phyloP scores from a whole-genome alignment of 2,113 vertebrate species.

The Seriola rivoliana region DNA sequence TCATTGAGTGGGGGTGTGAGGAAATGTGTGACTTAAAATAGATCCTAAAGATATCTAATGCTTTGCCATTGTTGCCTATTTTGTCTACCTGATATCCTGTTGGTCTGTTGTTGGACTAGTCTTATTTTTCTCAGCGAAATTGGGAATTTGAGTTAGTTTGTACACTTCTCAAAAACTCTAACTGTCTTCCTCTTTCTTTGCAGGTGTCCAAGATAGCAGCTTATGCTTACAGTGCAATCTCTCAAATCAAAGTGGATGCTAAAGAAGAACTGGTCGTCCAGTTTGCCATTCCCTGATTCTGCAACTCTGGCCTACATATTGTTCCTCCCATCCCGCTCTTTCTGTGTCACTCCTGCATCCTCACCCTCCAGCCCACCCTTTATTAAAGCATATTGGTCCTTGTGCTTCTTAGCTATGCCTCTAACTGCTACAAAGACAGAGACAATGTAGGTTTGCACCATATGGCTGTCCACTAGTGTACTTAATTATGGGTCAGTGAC shows the following conservation, averaged over 20 bases:
- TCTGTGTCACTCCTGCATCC: conserved; percentile 53
- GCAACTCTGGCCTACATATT: conserved; percentile 19
- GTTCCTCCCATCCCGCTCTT: conserved; percentile 40
- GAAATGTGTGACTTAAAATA: conserved; percentile 26
- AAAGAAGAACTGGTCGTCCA: conserved; percentile 98
- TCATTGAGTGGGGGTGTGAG: neutral
- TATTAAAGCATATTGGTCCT: conserved; percentile 60
- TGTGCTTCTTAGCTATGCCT: conserved; percentile 57
- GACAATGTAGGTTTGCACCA: conserved; percentile 41
- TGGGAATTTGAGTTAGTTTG: neutral
- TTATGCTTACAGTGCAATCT: conserved; percentile 96
- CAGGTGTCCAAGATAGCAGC: conserved; percentile 96
- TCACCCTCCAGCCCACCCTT: conserved; percentile 53
- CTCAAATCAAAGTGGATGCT: conserved; percentile 95
- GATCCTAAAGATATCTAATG: neutral
- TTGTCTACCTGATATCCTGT: neutral
- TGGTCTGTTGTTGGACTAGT: neutral
- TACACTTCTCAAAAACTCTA: neutral
- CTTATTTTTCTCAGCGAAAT: neutral
- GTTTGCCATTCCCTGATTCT: conserved; percentile 93
- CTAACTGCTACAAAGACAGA: conserved; percentile 51
- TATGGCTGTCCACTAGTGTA: conserved; percentile 25
- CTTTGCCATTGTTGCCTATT: neutral
- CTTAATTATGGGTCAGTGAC: conserved; percentile 23
- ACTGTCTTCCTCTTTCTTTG: conserved; percentile 16